Percentiles rank a stretch among this genome's conserved stretches.
phyloP scores from a whole-genome alignment of 2,113 vertebrate species.

The Egretta garzetta region DNA sequence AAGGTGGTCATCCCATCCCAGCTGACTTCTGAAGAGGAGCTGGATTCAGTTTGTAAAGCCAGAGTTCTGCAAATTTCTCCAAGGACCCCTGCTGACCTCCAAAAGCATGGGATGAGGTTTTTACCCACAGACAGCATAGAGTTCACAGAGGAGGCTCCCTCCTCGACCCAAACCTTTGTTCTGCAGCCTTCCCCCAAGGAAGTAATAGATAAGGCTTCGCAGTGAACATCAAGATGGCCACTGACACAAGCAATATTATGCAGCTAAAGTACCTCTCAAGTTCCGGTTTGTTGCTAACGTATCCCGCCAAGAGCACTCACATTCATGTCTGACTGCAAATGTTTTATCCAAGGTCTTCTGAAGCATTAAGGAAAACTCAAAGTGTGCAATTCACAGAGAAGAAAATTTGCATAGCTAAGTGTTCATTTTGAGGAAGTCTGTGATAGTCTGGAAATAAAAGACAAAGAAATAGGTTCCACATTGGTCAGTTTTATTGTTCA shows the following conservation, averaged over 20 bases:
- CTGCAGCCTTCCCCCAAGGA: not conserved
- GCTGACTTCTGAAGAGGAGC: not conserved
- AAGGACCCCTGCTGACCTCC: not conserved
- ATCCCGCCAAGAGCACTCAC: not conserved
- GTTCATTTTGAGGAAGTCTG: not conserved
- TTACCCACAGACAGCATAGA: not conserved
- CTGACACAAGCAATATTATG: not conserved
- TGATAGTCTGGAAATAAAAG: not conserved
- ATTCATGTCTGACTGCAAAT: constrained; percentile 25
- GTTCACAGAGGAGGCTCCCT: not conserved
- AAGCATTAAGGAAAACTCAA: not conserved
- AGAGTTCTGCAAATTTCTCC: not conserved
- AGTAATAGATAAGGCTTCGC: not conserved
- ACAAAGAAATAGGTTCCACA: not conserved
- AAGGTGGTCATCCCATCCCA: not conserved
- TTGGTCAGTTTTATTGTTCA: not conserved
- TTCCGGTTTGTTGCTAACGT: not conserved
- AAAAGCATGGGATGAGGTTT: not conserved
- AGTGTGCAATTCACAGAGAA: constrained; percentile 29
- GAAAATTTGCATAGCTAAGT: constrained; percentile 20
- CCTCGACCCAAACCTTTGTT: not conserved
- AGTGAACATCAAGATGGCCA: not conserved
- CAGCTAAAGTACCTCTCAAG: not conserved
- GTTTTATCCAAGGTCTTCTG: constrained; percentile 3
- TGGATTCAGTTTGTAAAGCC: not conserved